Evolutionary conservation across 2,797 vertebrate genomes (phyloP).

Genomic region (Parauchenoglanis punctatus): DNA sequence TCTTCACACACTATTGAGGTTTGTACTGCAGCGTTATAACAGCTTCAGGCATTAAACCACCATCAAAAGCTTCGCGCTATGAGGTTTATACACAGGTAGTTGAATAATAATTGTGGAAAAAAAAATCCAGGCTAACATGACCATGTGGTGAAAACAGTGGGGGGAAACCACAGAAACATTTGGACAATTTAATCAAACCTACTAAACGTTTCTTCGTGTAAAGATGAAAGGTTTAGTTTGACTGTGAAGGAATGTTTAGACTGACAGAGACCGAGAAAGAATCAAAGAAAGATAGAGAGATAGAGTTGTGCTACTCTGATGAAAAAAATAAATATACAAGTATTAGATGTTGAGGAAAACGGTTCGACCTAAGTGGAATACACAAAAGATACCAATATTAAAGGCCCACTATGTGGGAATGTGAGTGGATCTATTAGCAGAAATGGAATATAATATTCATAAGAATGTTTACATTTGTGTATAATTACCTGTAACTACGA

Average conservation of each 20-base stretch:
- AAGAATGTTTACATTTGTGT: too few relatives aligned
- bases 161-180: too few relatives aligned
- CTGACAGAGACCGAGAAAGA: background rate
- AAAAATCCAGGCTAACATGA: background rate
- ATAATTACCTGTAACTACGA: too few relatives aligned
- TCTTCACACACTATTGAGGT: background rate
- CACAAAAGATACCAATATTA: slow-evolving; percentile 14
- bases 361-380: background rate
- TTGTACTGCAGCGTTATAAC: background rate
- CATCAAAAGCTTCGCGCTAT: background rate
- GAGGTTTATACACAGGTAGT: background rate
- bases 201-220: background rate
- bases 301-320: background rate
- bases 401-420: too few relatives aligned
- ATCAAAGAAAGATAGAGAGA: background rate
- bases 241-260: background rate
- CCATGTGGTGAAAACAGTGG: background rate
- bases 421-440: too few relatives aligned
- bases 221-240: background rate
- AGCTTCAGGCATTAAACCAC: background rate
- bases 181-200: background rate
- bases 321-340: background rate
- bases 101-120: background rate
- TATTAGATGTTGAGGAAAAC: background rate
- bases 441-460: too few relatives aligned